A percentile compares a stretch with the other conserved stretches of the same genome.
These are phyloP conservation scores for Molothrus aeneus DNA, from an alignment of 2,797 vertebrate species.

Conservation along the genomic window DNA sequence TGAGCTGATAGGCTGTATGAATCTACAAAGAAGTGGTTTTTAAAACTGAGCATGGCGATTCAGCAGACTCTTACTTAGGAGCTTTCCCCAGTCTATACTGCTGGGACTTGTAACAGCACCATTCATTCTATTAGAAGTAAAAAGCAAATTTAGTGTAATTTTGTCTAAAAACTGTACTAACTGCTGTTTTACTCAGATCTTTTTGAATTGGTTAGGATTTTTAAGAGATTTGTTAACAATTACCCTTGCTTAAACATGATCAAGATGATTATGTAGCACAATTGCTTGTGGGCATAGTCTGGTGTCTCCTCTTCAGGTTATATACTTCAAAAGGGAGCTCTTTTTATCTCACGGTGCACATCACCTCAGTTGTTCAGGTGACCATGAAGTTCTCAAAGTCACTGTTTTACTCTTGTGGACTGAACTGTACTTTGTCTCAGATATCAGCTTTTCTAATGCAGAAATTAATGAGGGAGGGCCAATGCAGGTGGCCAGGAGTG, in stretches of 20 bases:
- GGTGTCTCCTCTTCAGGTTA: not conserved
- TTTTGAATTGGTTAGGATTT: not conserved
- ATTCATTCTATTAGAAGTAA: not conserved
- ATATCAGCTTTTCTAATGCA: not conserved
- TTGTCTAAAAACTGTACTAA: not conserved
- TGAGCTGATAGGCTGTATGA: not conserved
- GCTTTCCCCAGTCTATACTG: not conserved
- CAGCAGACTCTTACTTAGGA: not conserved
- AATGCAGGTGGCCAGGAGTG: not conserved
- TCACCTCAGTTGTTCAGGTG: not conserved
- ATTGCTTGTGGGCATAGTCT: not conserved
- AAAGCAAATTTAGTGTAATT: not conserved
- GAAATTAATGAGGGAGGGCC: not conserved
- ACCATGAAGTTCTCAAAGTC: not conserved
- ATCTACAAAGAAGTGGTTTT: not conserved
- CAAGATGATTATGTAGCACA: not conserved
- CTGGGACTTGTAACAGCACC: not conserved
- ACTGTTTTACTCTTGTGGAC: rapidly evolving
- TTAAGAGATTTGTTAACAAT: not conserved
- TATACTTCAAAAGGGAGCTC: not conserved
- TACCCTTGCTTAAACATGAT: not conserved
- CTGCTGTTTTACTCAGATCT: not conserved
- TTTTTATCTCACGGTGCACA: not conserved
- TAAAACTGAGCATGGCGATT: not conserved
- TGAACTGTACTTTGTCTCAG: not conserved